phyloP scores from a whole-genome alignment of 2,113 vertebrate genomes.

The Potamarius usumacintae region DNA sequence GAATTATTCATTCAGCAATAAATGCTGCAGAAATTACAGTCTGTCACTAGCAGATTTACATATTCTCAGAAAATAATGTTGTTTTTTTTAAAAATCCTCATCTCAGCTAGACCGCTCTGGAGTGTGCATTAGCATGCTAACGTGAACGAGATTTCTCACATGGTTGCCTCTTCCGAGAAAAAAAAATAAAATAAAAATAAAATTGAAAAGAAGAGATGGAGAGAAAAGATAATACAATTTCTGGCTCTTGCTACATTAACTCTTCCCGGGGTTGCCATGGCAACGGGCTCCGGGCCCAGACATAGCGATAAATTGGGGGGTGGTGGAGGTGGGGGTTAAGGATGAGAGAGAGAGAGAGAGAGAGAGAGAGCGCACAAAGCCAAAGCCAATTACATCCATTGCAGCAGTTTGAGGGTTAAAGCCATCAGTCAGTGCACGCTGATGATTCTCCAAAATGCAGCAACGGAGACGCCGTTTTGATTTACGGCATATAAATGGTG shows the following conservation, averaged over 20 bases:
- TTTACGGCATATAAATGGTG: not conserved
- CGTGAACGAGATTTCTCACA: conserved; percentile 38
- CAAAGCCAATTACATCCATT: conserved; percentile 49
- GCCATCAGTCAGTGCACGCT: conserved; percentile 39
- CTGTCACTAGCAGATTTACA: conserved; percentile 23
- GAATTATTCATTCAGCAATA: conserved; percentile 38
- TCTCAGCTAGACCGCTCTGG: not conserved
- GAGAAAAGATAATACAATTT: conserved; percentile 65
- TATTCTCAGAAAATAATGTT: conserved; percentile 1
- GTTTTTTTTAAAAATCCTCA: not conserved
- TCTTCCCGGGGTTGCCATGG: conserved; percentile 61
- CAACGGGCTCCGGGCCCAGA: conserved; percentile 61
- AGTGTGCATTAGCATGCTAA: conserved; percentile 49
- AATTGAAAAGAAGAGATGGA: conserved; percentile 30
- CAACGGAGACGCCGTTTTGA: conserved; percentile 22
- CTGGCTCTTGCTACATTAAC: conserved; percentile 64
- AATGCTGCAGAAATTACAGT: conserved; percentile 17
- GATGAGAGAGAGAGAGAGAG: conserved; percentile 38
- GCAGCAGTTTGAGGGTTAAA: conserved; percentile 49
- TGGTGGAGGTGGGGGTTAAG: conserved; percentile 54
- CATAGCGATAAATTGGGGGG: conserved; percentile 55
- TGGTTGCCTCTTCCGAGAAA: conserved; percentile 21
- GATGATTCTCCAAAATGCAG: conserved; percentile 43
- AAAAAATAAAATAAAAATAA: conserved; percentile 36
- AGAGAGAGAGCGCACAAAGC: conserved; percentile 41